Percentiles rank a stretch among this genome's conserved stretches.
Conservation (phyloP, 2,888 invertebrate genomes). For the Lampropteryx suffumata region DNA sequence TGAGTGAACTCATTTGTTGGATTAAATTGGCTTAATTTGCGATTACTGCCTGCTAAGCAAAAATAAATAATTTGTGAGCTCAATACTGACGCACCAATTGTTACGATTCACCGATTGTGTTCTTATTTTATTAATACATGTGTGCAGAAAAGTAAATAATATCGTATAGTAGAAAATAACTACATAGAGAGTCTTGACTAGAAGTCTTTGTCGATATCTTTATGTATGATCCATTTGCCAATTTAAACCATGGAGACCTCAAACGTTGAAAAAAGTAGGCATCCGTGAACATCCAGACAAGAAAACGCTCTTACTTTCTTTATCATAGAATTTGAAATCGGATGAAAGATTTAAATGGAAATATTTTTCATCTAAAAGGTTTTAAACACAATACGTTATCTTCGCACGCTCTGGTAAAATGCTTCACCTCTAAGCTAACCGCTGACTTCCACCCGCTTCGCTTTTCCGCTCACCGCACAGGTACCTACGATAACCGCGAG, state of each 20-base stretch:
- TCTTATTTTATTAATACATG: neutral
- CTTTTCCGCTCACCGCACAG: slow-evolving; percentile 17
- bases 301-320: neutral
- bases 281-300: too few species aligned
- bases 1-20: slow-evolving; percentile 55
- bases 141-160: too few species aligned
- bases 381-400: slow-evolving; percentile 10
- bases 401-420: slow-evolving; percentile 2
- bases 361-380: slow-evolving; percentile 3
- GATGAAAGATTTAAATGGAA: too few species aligned
- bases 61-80: slow-evolving; percentile 31
- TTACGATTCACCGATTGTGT: neutral
- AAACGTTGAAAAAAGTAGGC: too few species aligned
- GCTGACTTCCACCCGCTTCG: slow-evolving; percentile 13
- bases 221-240: too few species aligned
- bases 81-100: neutral
- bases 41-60: slow-evolving; percentile 40
- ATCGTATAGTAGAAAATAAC: too few species aligned
- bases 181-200: too few species aligned
- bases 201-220: too few species aligned
- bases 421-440: slow-evolving; percentile 20
- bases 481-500: slow-evolving; percentile 42
- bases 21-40: slow-evolving; percentile 67
- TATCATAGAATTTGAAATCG: neutral
- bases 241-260: too few species aligned